These are phyloP conservation scores for Buathra laborator DNA, from an alignment of 2,888 invertebrate species.

Conservation along the genomic window DNA sequence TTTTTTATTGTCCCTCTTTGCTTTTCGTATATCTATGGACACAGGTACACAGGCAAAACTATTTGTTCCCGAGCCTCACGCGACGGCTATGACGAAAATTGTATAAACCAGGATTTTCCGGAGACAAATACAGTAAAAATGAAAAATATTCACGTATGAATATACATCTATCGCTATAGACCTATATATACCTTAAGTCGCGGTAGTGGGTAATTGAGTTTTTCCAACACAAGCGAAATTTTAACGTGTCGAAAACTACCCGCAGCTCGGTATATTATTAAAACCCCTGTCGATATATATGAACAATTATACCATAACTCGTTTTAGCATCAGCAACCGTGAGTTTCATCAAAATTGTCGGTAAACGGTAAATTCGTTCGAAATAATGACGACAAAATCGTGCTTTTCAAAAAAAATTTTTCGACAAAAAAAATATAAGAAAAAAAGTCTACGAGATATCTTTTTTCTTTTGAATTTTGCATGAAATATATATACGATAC, in stretches of 20 bases:
- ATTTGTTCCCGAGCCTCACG: not conserved
- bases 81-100: slow-evolving; percentile 46
- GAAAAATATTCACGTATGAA: slow-evolving; percentile 5
- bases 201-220: slow-evolving; percentile 59
- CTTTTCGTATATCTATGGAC: not conserved
- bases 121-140: slow-evolving; percentile 4
- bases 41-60: not conserved
- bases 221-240: not conserved
- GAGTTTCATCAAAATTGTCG: slow-evolving; percentile 45
- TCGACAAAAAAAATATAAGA: not conserved
- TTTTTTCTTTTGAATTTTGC: not conserved
- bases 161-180: not conserved
- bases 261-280: slow-evolving; percentile 37
- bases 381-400: not conserved
- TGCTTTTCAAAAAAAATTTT: not conserved
- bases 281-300: slow-evolving; percentile 55
- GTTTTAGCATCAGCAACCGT: slow-evolving; percentile 29
- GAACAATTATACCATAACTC: slow-evolving; percentile 40
- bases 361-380: slow-evolving; percentile 30
- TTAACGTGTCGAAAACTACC: not conserved
- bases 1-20: not conserved
- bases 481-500: not conserved
- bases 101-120: slow-evolving; percentile 41
- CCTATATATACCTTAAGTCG: not conserved
- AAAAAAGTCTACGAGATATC: not conserved